Evolutionary conservation across 2,888 invertebrate genomes (phyloP), one percentile per base, ranked within the genome.

Genomic region (Galerucella calmariensis): DNA sequence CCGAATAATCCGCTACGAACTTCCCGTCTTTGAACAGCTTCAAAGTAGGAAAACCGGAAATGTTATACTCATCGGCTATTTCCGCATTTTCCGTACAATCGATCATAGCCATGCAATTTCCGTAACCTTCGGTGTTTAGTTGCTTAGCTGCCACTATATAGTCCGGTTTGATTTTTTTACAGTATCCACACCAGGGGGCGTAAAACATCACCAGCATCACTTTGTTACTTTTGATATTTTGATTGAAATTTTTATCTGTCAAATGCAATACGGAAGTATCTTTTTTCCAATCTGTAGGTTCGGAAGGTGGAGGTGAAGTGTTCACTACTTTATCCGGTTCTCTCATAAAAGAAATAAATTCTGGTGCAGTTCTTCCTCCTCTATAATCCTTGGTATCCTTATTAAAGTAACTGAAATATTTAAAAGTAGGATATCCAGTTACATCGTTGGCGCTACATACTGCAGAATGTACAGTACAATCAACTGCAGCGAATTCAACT

Each of bases 391-490:
- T 90, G 76, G 91, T 89, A 0, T 89, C 86, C 83, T 94, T 94
- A 81, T 94, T 93, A 83, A 92, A 94, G 86, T 94, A 94, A 84
- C 93, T 95, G 85, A 94, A 95, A 87, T 96, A 96, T 84, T 94
- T 94, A 79, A 97, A 90, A 0, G 96, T 96, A 4, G 97, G 97
- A 87, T 95, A 97, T 0, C 96, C 96, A 73, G 90, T 91, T 1
- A 97, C 92, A 67, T 92, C 92, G 82, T 95, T 91, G 35, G 89
- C 88, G 46, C 89, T 89, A 83, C 97, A 97, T 0, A 95, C 84
- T 0, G 90, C 86, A 14, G 92, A 89, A 27, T 89, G 88, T 1
- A 86, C 84, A 1, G 93, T 92, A 84, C 97, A 97, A 87, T 97
- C 96, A 0, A 97, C 92, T 1, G 96, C 97, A 0, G 92, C 95